A percentile compares a stretch with the other conserved stretches of the same genome.
Evolutionary conservation across 2,113 vertebrate species (phyloP).

Genomic region (Plotosus lineatus): DNA sequence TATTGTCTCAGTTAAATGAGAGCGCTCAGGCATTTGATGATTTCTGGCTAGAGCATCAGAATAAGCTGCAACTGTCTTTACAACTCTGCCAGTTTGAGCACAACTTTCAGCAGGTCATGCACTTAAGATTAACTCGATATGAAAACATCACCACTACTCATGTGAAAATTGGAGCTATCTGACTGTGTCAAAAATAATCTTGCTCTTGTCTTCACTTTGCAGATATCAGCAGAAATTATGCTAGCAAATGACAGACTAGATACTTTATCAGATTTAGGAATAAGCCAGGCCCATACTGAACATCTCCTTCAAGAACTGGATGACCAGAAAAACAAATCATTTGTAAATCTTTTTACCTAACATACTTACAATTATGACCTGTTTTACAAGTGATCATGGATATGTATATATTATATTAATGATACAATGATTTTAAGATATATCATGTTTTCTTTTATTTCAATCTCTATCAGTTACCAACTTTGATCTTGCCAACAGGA

Average conservation of each 20-base stretch:
- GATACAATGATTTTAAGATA: neutral
- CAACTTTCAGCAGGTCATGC: conserved; percentile 45
- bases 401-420: neutral
- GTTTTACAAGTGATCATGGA: neutral
- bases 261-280: conserved; percentile 34
- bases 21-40: conserved; percentile 40
- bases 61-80: conserved; percentile 44
- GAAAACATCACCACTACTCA: neutral
- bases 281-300: conserved; percentile 38
- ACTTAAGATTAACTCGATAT: neutral
- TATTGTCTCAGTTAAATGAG: conserved; percentile 48
- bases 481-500: conserved; percentile 22
- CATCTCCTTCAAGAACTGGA: conserved; percentile 42
- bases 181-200: neutral
- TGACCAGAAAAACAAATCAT: conserved; percentile 33
- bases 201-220: neutral
- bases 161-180: too few relatives aligned
- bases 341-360: conserved; percentile 11
- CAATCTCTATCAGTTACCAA: neutral
- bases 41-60: conserved; percentile 46
- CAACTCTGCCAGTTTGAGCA: conserved; percentile 47
- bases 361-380: neutral
- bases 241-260: conserved; percentile 18
- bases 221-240: conserved; percentile 41
- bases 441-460: neutral